These are phyloP conservation scores for Idaea straminata DNA, from an alignment of 2,888 invertebrate species.

Conservation along the genomic window DNA sequence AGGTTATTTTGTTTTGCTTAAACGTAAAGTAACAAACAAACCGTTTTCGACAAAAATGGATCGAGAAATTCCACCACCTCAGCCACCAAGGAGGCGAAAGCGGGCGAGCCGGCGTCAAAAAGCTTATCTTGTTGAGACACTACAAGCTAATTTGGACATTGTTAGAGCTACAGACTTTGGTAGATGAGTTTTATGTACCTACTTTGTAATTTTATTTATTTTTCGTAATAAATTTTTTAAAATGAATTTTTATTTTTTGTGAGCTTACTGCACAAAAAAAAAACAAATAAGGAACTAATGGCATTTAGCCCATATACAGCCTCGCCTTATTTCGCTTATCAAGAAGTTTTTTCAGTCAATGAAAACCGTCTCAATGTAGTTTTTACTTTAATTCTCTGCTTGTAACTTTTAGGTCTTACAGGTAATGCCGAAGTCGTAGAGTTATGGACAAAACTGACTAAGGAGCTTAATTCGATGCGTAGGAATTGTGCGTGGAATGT, in stretches of 20 bases:
- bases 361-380: too few relatives aligned
- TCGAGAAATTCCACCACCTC: not conserved
- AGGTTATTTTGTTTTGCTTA: slow-evolving; percentile 7
- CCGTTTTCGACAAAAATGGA: not conserved
- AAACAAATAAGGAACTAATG: too few relatives aligned
- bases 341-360: too few relatives aligned
- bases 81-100: not conserved
- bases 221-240: too few relatives aligned
- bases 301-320: too few relatives aligned
- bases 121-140: not conserved
- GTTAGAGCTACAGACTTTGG: not conserved
- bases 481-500: not conserved
- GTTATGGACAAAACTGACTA: not conserved
- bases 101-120: not conserved
- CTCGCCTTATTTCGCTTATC: too few relatives aligned
- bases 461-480: not conserved
- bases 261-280: too few relatives aligned
- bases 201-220: too few relatives aligned
- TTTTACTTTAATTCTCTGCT: too few relatives aligned
- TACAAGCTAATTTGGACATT: not conserved
- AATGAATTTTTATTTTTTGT: too few relatives aligned
- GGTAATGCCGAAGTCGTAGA: not conserved
- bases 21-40: not conserved
- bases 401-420: not conserved
- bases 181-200: not conserved